Conservation (phyloP, 1,140 invertebrate genomes). For the Platyura marginata region DNA sequence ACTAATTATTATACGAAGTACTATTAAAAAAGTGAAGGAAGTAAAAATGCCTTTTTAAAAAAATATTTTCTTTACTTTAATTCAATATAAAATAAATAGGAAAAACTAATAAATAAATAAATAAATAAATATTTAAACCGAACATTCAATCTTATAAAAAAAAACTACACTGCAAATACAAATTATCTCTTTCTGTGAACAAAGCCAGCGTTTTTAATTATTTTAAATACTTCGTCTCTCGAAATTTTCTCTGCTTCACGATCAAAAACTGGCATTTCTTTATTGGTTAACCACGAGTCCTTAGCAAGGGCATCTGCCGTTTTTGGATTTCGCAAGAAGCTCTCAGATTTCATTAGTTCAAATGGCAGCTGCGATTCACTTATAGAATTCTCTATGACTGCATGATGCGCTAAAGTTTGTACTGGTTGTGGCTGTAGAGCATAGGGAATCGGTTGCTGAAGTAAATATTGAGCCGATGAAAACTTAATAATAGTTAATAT, state of each 20-base stretch:
- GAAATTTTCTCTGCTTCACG: conserved; percentile 62
- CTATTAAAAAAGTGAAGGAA: too few species aligned
- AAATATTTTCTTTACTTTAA: too few species aligned
- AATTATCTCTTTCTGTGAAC: conserved; percentile 13
- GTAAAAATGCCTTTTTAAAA: too few species aligned
- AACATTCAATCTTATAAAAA: too few species aligned
- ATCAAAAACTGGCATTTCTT: conserved; percentile 52
- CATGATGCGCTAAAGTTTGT: conserved; percentile 28
- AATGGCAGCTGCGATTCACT: conserved; percentile 36
- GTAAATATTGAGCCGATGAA: not conserved
- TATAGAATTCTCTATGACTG: conserved; percentile 34
- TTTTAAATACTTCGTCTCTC: conserved; percentile 47
- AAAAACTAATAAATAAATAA: too few species aligned
- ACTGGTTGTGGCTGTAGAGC: not conserved
- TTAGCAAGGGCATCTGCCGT: conserved; percentile 49
- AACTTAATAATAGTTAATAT: not conserved
- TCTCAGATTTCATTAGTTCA: conserved; percentile 39
- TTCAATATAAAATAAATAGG: too few species aligned
- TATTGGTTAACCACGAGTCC: conserved; percentile 52
- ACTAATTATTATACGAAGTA: too few species aligned
- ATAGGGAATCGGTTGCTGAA: not conserved
- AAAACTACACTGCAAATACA: not conserved
- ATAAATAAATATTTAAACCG: too few species aligned
- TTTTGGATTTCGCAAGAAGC: conserved; percentile 55
- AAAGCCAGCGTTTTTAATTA: conserved; percentile 50